phyloP scores from a whole-genome alignment of 2,888 invertebrate genomes.

The Drosophila diplacantha region DNA sequence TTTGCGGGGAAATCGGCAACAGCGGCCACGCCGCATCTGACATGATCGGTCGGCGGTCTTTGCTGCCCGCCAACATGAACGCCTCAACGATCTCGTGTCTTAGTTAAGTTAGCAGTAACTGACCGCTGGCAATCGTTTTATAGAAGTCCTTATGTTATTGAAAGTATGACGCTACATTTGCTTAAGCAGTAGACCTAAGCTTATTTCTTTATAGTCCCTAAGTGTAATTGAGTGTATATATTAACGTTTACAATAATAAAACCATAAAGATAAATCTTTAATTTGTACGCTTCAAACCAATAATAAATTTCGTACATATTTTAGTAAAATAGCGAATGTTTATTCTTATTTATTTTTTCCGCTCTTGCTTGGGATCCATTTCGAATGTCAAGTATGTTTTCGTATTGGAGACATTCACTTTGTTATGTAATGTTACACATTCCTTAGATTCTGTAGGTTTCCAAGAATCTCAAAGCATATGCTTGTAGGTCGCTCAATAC shows the following conservation, averaged over 20 bases:
- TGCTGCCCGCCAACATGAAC: constrained; percentile 45
- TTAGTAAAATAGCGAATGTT: constrained; percentile 18
- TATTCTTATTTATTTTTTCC: not conserved
- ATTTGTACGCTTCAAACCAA: constrained; percentile 65
- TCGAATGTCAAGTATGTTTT: too few species aligned
- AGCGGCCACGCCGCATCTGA: constrained; percentile 54
- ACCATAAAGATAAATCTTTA: constrained; percentile 33
- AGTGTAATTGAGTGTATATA: constrained; percentile 51
- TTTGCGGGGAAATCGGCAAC: constrained; percentile 52
- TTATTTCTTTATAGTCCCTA: constrained; percentile 55
- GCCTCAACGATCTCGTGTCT: constrained; percentile 71
- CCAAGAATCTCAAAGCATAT: constrained; percentile 4
- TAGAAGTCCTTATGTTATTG: constrained; percentile 49
- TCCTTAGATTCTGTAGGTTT: not conserved
- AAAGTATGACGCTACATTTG: constrained; percentile 63
- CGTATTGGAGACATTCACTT: not conserved
- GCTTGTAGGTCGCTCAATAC: not conserved
- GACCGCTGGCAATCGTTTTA: constrained; percentile 51
- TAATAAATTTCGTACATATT: constrained; percentile 61
- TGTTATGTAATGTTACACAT: not conserved
- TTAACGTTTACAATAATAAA: constrained; percentile 30
- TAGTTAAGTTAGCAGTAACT: constrained; percentile 65
- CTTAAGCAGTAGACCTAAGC: constrained; percentile 60
- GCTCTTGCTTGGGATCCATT: too few species aligned
- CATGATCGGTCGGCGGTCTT: constrained; percentile 56